Evolutionary conservation across 2,113 vertebrate genomes (phyloP).

Genomic region (Trogon surrucura): DNA sequence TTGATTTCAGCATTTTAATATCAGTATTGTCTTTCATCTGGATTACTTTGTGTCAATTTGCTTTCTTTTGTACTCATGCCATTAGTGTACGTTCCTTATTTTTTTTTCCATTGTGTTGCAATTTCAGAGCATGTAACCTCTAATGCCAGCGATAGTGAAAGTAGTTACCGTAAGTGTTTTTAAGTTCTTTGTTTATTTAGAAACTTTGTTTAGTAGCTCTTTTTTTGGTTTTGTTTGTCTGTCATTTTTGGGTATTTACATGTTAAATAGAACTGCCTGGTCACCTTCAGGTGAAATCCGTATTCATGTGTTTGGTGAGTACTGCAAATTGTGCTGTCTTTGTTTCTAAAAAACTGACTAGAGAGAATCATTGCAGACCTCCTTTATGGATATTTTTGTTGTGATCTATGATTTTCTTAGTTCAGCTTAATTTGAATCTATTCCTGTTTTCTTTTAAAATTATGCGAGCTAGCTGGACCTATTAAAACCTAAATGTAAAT

Average conservation of each 20-base stretch:
- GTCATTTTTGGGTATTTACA: conserved; percentile 37
- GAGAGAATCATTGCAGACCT: neutral
- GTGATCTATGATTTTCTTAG: neutral
- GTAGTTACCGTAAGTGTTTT: conserved; percentile 98
- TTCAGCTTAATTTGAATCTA: neutral
- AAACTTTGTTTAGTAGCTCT: neutral
- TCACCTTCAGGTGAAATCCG: neutral
- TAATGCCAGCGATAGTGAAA: conserved; percentile 99
- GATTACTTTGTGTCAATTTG: conserved; percentile 61
- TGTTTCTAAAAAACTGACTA: neutral
- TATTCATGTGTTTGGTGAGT: neutral
- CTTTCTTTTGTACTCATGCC: conserved; percentile 63
- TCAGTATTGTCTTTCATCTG: conserved; percentile 65
- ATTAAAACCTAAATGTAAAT: neutral
- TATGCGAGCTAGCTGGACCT: neutral
- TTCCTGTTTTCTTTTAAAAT: neutral
- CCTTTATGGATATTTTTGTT: neutral
- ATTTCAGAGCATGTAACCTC: conserved; percentile 98
- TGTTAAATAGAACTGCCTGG: neutral
- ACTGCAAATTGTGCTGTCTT: neutral
- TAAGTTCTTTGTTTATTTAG: conserved; percentile 61
- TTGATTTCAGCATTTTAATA: conserved; percentile 51
- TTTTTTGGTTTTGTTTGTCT: neutral
- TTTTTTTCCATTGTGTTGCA: conserved; percentile 83
- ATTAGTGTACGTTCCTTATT: conserved; percentile 78